Percentiles rank a stretch among this genome's conserved stretches.
Evolutionary conservation across 2,113 vertebrate genomes (phyloP).

Genomic region (Oncorhynchus nerka): DNA sequence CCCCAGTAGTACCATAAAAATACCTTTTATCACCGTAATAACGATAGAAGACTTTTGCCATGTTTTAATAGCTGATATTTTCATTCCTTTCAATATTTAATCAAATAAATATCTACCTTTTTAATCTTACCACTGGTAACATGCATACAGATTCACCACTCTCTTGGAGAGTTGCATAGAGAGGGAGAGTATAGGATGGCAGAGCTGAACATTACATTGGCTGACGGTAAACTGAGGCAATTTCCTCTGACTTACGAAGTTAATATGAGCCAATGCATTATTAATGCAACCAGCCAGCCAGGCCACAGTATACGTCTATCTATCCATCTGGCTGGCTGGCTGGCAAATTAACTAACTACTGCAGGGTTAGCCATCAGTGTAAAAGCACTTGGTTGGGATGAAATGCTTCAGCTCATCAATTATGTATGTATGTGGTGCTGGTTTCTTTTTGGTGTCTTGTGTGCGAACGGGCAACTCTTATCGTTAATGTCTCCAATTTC

Average conservation of each 20-base stretch:
- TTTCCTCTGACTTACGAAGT: neutral
- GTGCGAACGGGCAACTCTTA: neutral
- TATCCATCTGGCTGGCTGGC: too few relatives aligned
- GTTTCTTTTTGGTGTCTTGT: neutral
- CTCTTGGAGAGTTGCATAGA: neutral
- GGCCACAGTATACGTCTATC: too few relatives aligned
- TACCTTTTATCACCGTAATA: neutral
- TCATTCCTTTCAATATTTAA: too few relatives aligned
- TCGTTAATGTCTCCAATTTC: neutral
- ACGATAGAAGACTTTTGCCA: neutral
- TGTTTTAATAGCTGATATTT: neutral
- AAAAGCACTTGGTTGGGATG: constrained; percentile 10
- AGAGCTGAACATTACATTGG: constrained; percentile 2
- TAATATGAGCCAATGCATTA: constrained; percentile 32
- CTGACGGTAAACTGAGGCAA: neutral
- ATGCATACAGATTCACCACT: neutral
- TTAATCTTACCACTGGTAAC: too few relatives aligned
- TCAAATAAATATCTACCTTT: too few relatives aligned
- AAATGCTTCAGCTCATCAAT: constrained; percentile 5
- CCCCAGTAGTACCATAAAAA: neutral
- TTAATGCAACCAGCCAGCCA: constrained; percentile 25
- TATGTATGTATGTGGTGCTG: neutral
- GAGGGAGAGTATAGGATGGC: neutral
- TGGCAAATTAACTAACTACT: neutral
- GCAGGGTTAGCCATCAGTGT: neutral